Evolutionary conservation across 2,888 invertebrate genomes (phyloP).

Genomic region (Anodontia alba): DNA sequence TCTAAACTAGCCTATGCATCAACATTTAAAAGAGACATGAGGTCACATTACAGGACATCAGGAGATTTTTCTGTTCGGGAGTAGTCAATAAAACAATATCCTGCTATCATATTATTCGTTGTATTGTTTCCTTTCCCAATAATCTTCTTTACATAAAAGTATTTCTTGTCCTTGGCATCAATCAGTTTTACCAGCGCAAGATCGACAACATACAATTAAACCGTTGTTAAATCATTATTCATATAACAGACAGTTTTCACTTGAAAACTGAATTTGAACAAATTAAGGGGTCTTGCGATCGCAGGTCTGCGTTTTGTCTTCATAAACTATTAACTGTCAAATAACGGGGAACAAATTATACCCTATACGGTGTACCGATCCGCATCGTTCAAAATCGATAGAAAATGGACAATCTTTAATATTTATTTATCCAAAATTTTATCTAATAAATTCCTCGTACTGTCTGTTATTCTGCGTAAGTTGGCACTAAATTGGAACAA

Average conservation of each 20-base stretch:
- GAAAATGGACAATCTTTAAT: constrained; percentile 67
- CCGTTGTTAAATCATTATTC: constrained; percentile 53
- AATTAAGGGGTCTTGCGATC: constrained; percentile 41
- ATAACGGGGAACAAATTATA: constrained; percentile 41
- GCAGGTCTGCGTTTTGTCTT: constrained; percentile 37
- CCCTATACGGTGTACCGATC: constrained; percentile 25
- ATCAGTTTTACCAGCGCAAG: too few species aligned
- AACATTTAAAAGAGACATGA: too few species aligned
- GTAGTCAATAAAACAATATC: too few species aligned
- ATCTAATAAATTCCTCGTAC: constrained; percentile 76
- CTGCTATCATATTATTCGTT: too few species aligned
- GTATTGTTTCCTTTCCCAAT: too few species aligned
- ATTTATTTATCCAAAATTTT: constrained; percentile 76
- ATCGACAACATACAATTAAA: neutral
- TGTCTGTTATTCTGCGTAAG: constrained; percentile 75
- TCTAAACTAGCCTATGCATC: too few species aligned
- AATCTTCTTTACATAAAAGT: too few species aligned
- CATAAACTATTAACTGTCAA: constrained; percentile 34
- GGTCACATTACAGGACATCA: too few species aligned
- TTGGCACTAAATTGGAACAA: constrained; percentile 73
- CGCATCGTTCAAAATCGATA: constrained; percentile 27
- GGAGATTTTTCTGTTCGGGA: too few species aligned
- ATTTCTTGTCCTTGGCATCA: too few species aligned
- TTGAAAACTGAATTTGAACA: constrained; percentile 47
- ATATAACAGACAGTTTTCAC: constrained; percentile 31